Conservation (phyloP, 1,140 invertebrate species). For the Dysdera silvatica region DNA sequence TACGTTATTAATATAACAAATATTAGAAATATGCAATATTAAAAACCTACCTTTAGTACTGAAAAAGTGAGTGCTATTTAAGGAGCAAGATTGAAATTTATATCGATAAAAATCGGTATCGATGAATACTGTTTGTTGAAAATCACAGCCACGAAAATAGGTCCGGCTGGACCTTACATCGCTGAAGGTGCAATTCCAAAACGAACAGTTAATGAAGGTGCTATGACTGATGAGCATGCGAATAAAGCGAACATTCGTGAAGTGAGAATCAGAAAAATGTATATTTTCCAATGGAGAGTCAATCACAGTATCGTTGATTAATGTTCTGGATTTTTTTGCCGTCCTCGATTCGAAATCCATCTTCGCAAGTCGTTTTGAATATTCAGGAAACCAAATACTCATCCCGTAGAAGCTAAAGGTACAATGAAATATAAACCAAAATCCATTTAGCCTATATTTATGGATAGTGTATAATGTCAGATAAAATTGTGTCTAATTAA, state of each 20-base stretch:
- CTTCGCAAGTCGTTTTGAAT: constrained; percentile 45
- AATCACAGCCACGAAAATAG: constrained; percentile 36
- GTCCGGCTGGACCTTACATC: constrained; percentile 40
- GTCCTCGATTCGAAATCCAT: constrained; percentile 41
- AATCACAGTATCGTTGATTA: background rate
- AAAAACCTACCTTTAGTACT: constrained; percentile 30
- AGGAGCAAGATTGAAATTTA: constrained; percentile 37
- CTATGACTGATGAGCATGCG: constrained; percentile 39
- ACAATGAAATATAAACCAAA: background rate
- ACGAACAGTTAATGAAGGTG: constrained; percentile 37
- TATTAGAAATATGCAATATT: too few relatives aligned
- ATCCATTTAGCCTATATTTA: background rate
- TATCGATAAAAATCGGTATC: constrained; percentile 41
- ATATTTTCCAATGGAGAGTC: constrained; percentile 36
- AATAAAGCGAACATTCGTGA: constrained; percentile 37
- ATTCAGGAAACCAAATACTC: constrained; percentile 52
- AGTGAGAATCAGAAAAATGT: constrained; percentile 33
- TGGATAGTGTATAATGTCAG: background rate
- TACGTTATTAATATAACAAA: too few relatives aligned
- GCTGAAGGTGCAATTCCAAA: constrained; percentile 37
- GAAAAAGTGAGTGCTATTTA: constrained; percentile 34
- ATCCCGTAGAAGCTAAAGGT: constrained; percentile 50
- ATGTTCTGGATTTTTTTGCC: constrained; percentile 1
- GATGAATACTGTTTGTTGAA: constrained; percentile 36
- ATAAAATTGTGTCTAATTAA: too few relatives aligned